phyloP scores from a whole-genome alignment of 2,888 invertebrate genomes.

The Synergus japonicus region DNA sequence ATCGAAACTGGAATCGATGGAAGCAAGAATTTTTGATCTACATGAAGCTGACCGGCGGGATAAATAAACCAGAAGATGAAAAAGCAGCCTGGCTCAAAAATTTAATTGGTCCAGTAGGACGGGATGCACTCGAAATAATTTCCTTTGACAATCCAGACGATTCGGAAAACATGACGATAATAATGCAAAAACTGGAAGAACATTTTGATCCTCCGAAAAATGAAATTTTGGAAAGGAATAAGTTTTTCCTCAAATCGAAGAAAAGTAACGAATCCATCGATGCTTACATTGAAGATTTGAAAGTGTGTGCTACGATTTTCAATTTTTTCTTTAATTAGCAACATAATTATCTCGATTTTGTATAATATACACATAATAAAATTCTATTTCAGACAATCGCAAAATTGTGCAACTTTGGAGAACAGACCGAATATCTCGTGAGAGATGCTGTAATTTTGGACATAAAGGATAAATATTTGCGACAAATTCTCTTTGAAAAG shows the following conservation, averaged over 20 bases:
- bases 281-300: conserved; percentile 47
- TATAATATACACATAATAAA: background rate
- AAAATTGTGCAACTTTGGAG: conserved; percentile 52
- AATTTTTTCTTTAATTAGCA: background rate
- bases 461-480: conserved; percentile 49
- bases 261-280: conserved; percentile 49
- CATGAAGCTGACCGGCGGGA: conserved; percentile 46
- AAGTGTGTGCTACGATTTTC: background rate
- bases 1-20: conserved; percentile 53
- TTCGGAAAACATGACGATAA: conserved; percentile 41
- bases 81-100: conserved; percentile 47
- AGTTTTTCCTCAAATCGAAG: conserved; percentile 47
- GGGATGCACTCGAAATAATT: conserved; percentile 46
- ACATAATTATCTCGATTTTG: background rate
- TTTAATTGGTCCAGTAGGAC: conserved; percentile 50
- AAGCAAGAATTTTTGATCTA: conserved; percentile 49
- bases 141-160: conserved; percentile 45
- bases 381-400: conserved; percentile 41
- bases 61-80: conserved; percentile 39
- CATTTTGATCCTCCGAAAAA: conserved; percentile 53
- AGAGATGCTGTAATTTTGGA: conserved; percentile 52
- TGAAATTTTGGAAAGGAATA: conserved; percentile 49
- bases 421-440: conserved; percentile 49
- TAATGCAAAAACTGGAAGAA: conserved; percentile 51
- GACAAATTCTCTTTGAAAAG: conserved; percentile 45